A percentile compares a stretch with the other conserved stretches of the same genome.
Conservation (phyloP, 1,140 invertebrate genomes). For the Copidosoma floridanum region DNA sequence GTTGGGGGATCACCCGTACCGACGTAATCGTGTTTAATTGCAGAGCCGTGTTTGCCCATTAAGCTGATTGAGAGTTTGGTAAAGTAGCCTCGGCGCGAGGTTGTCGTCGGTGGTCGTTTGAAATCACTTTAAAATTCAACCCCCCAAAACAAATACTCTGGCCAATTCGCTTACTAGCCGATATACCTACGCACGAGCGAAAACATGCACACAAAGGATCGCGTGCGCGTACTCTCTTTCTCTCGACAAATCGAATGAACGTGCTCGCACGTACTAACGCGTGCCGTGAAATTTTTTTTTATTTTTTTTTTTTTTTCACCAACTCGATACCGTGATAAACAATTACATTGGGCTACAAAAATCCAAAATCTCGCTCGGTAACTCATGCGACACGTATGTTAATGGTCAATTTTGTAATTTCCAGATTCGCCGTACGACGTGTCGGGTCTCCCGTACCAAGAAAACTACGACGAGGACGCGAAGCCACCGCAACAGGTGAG, state of each 20-base stretch:
- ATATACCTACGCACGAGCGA: not conserved
- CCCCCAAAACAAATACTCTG: not conserved
- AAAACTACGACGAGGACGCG: conserved; percentile 69
- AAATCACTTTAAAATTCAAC: not conserved
- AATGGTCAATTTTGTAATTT: too few relatives aligned
- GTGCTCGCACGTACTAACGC: too few relatives aligned
- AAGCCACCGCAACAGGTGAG: conserved; percentile 82
- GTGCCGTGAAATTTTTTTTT: too few relatives aligned
- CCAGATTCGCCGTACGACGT: conserved; percentile 91
- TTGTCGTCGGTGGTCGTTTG: too few relatives aligned
- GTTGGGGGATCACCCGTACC: too few relatives aligned
- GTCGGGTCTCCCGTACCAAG: conserved; percentile 83
- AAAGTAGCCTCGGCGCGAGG: too few relatives aligned
- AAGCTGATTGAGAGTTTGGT: not conserved
- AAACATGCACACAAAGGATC: conserved; percentile 1
- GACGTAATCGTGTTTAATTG: not conserved
- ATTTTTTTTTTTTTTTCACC: too few relatives aligned
- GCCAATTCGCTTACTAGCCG: too few relatives aligned
- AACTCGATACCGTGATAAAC: too few relatives aligned
- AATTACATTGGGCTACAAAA: too few relatives aligned
- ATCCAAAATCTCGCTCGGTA: too few relatives aligned
- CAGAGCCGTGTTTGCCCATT: not conserved
- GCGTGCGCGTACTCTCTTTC: not conserved
- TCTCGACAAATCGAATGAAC: not conserved
- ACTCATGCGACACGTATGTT: too few relatives aligned